phyloP scores from a whole-genome alignment of 2,888 invertebrate genomes.

The Calameuta filiformis region DNA sequence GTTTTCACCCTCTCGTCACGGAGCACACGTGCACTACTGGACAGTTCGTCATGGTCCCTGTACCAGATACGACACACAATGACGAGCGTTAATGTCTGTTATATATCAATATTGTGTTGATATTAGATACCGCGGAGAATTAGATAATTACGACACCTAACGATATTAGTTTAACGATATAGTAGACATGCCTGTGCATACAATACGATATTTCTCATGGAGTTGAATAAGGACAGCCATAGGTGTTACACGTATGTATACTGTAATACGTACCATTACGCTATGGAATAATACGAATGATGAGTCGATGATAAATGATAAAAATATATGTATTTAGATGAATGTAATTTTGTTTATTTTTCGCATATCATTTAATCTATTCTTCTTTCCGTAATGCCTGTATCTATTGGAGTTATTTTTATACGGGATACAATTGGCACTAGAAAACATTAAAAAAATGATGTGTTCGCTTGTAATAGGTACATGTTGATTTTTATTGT shows the following conservation, averaged over 20 bases:
- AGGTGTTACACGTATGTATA: no score
- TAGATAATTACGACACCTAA: background rate
- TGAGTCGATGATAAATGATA: background rate
- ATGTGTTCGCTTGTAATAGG: background rate
- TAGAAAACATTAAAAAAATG: background rate
- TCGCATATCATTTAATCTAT: background rate
- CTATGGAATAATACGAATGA: no score
- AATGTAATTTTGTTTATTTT: background rate
- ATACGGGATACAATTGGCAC: background rate
- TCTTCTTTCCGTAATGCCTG: background rate
- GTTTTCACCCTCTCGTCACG: constrained; percentile 31
- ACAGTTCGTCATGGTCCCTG: constrained; percentile 50
- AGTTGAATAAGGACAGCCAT: no score
- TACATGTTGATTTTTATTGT: background rate
- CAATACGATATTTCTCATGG: background rate
- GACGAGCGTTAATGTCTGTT: constrained; percentile 53
- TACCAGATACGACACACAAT: constrained; percentile 45
- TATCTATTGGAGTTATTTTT: background rate
- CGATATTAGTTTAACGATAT: background rate
- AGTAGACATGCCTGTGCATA: background rate
- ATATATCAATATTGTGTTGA: constrained; percentile 46
- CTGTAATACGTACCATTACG: no score
- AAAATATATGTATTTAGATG: background rate
- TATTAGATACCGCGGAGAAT: constrained; percentile 40
- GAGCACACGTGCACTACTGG: constrained; percentile 46